Conservation (phyloP, 2,797 vertebrate genomes). For the Jordanella pulchra region DNA sequence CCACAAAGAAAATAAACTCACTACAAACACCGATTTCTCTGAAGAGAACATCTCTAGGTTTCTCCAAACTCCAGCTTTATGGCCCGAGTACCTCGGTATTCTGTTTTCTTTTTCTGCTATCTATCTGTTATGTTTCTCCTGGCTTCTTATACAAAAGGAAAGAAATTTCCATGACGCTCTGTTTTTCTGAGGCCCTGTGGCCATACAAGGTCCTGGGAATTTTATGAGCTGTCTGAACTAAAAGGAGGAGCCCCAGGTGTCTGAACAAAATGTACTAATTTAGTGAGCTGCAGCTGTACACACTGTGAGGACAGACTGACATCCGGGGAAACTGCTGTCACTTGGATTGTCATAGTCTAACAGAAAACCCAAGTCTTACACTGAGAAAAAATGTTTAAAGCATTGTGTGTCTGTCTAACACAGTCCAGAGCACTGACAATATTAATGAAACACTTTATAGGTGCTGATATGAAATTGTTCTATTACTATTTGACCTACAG, state of each 20-base stretch:
- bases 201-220: slow-evolving; percentile 55
- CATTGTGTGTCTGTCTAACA: not conserved
- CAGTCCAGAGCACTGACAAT: not conserved
- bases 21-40: not conserved
- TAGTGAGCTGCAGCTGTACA: not conserved
- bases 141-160: slow-evolving; percentile 6
- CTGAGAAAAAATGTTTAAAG: not conserved
- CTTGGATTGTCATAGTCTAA: not conserved
- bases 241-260: slow-evolving; percentile 31
- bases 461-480: not conserved
- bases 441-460: not conserved
- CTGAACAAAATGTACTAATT: not conserved
- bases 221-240: slow-evolving; percentile 12
- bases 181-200: not conserved
- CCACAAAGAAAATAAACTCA: too few relatives aligned
- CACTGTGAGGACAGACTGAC: not conserved
- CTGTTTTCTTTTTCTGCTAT: not conserved
- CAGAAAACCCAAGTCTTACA: not conserved
- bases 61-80: slow-evolving; percentile 3
- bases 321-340: not conserved
- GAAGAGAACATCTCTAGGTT: not conserved
- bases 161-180: slow-evolving; percentile 52
- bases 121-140: not conserved
- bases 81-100: not conserved
- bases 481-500: not conserved